A percentile compares a stretch with the other conserved stretches of the same genome.
Evolutionary conservation across 2,888 invertebrate species (phyloP).

Genomic region (Mesochorus sp.): DNA sequence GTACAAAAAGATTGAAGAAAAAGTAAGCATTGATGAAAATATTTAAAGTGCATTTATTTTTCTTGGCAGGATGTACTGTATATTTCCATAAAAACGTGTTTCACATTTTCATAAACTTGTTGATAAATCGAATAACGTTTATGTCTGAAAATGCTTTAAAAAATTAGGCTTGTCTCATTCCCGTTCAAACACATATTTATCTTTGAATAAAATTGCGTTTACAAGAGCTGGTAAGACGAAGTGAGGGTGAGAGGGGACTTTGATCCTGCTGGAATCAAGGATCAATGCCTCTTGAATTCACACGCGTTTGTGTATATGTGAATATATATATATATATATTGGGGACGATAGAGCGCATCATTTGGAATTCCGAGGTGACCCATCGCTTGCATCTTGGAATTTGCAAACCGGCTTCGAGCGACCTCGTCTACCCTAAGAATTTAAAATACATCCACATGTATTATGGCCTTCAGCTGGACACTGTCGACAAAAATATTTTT

Average conservation of each 20-base stretch:
- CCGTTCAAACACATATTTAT: not conserved
- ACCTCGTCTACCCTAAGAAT: slow-evolving; percentile 51
- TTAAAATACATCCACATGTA: slow-evolving; percentile 20
- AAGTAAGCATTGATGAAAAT: too few relatives aligned
- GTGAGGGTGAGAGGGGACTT: not conserved
- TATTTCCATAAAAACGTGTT: too few relatives aligned
- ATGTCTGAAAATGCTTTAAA: too few relatives aligned
- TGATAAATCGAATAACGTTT: too few relatives aligned
- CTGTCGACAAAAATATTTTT: slow-evolving; percentile 25
- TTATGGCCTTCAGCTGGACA: slow-evolving; percentile 49
- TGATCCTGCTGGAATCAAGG: slow-evolving; percentile 23
- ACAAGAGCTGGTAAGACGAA: not conserved
- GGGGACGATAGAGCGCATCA: slow-evolving; percentile 34
- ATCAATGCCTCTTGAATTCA: slow-evolving; percentile 42
- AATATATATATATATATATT: not conserved
- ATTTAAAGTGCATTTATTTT: too few relatives aligned
- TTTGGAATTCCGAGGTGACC: slow-evolving; percentile 52
- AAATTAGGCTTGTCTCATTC: not conserved
- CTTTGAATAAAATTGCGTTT: not conserved
- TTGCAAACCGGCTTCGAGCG: slow-evolving; percentile 52
- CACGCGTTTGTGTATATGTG: not conserved
- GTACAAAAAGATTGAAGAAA: too few relatives aligned
- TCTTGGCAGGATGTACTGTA: too few relatives aligned
- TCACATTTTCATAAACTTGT: too few relatives aligned
- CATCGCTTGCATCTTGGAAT: slow-evolving; percentile 51